Evolutionary conservation across 2,113 vertebrate species (phyloP), one percentile per base, ranked within the genome.

Genomic region (Larimichthys polyactis): DNA sequence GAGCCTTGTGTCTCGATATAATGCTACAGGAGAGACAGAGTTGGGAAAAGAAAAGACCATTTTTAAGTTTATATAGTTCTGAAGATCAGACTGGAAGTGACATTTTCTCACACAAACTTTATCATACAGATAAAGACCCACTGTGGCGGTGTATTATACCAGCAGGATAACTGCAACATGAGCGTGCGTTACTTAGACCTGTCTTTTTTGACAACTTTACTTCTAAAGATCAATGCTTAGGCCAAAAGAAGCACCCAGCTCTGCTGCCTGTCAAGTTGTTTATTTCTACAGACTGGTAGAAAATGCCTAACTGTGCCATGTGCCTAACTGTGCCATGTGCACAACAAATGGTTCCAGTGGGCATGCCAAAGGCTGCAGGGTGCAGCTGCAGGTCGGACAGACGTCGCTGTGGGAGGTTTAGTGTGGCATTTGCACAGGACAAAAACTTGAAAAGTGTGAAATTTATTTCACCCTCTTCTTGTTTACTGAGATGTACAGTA

Each of bases 1-100:
- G 86, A 43, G 95, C 96, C 91, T 97, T 97, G 94, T 99, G 98
- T 90, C 96, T 96, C 65, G 95, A 88, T 63, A 96, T 83, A 81
- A 99, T 98, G 85, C 98, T 99, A 93, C 68, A 71, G 59, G 22
- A 44, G 16, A 16, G 72, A 49, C 0, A 17, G 24, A 67, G 51
- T 84, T 27, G 22, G 66, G 0, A 32, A 43, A 10, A 11, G 5
- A 36, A 14, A n/a, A 19, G 17, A 20, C 12, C 8, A 0, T 36
- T 5, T 32, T 5, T 32, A 12, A 15, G n/a, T 71, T 63, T 57
- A 54, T 36, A 52, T 54, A 12, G 11, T 10, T 65, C 5, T 4
- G 12, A 69, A 58, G 59, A 44, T 19, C 60, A 62, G 36, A 60
- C 10, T n/a, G 20, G 4, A 77, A 36, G 8, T 32, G 15, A 66